These are phyloP conservation scores for Zoanthus solanderi DNA, from an alignment of 92 coral and sea anemone genomes.

Conservation along the genomic window DNA sequence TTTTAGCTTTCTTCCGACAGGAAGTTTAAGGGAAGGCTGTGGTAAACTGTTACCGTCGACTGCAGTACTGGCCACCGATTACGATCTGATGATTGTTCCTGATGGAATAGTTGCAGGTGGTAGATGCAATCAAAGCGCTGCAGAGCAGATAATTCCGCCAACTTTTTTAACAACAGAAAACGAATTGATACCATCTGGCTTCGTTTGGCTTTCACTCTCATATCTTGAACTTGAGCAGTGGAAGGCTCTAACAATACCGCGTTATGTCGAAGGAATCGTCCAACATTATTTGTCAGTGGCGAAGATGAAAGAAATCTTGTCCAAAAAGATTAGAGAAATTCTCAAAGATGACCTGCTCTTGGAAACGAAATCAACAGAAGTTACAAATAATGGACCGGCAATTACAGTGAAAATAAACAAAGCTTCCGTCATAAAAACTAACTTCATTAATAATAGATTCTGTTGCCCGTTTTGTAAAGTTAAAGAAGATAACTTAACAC, in stretches of 20 bases:
- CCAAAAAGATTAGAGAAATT: background rate
- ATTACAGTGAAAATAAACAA: constrained; percentile 29
- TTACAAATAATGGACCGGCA: constrained; percentile 31
- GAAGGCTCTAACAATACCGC: constrained; percentile 4
- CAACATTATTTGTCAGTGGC: too few species aligned
- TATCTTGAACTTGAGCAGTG: constrained; percentile 29
- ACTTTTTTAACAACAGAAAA: constrained; percentile 8
- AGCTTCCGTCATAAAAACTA: background rate
- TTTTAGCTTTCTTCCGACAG: too few species aligned
- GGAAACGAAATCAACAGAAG: background rate
- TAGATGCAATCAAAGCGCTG: background rate
- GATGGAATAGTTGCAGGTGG: constrained; percentile 33
- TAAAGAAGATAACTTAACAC: constrained; percentile 1
- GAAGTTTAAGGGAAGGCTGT: too few species aligned
- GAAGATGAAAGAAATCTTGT: background rate
- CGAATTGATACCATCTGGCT: constrained; percentile 15
- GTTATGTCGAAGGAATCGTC: background rate
- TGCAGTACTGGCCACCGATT: constrained; percentile 21
- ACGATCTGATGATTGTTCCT: background rate
- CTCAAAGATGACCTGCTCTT: background rate
- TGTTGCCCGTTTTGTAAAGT: background rate
- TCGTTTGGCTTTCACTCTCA: constrained; percentile 36
- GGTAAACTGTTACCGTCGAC: background rate
- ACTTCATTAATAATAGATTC: background rate
- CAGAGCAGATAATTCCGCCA: background rate